phyloP scores from a whole-genome alignment of 1,140 invertebrate species.

The Monomorium pharaonis region DNA sequence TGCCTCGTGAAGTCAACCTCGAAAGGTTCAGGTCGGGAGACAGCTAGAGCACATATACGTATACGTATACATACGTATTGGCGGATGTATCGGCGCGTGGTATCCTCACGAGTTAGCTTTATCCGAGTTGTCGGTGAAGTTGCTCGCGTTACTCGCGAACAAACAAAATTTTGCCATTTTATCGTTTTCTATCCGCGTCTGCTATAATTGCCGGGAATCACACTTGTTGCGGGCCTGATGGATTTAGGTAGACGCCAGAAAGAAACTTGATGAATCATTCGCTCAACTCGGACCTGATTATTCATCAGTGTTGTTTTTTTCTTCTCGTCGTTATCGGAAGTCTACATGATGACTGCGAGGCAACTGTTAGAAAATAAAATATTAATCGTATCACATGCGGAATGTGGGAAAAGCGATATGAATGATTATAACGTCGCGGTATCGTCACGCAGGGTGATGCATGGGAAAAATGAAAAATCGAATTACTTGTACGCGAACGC shows the following conservation, averaged over 20 bases:
- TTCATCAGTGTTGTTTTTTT: background rate
- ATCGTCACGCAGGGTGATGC: background rate
- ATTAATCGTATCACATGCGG: background rate
- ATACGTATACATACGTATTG: too few species aligned
- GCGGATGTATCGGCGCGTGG: constrained; percentile 16
- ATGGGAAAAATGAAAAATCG: background rate
- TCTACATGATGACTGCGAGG: too few species aligned
- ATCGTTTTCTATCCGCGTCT: background rate
- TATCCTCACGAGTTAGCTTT: background rate
- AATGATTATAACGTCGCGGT: background rate
- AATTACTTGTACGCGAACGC: background rate
- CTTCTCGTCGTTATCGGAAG: background rate
- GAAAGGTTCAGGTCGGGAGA: constrained; percentile 70
- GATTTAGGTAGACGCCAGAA: background rate
- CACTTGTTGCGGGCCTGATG: constrained; percentile 12
- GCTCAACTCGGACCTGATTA: background rate
- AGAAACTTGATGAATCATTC: background rate
- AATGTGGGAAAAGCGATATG: background rate
- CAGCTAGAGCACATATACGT: constrained; percentile 34
- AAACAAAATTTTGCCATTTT: background rate
- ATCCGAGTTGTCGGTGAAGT: background rate
- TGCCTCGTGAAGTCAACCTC: constrained; percentile 74
- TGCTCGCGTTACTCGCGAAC: background rate
- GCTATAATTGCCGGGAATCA: background rate
- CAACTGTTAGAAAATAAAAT: background rate